phyloP scores from a whole-genome alignment of 2,888 invertebrate species.

The Galerucella nymphaeae region DNA sequence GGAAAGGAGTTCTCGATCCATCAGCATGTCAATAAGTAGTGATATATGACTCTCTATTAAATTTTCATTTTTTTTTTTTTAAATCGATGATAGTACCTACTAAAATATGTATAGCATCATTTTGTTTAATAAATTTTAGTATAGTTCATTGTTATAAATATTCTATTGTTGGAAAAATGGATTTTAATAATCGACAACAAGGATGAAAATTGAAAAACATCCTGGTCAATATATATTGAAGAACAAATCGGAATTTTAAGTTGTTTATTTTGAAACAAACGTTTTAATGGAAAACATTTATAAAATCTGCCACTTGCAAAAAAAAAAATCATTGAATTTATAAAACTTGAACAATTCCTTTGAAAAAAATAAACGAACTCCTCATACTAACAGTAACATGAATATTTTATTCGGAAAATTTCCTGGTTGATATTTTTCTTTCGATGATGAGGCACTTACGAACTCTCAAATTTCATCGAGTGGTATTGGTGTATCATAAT shows the following conservation, averaged over 20 bases:
- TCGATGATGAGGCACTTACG: background rate
- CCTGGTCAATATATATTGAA: too few species aligned
- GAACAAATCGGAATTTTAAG: too few species aligned
- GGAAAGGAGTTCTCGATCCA: conserved; percentile 25
- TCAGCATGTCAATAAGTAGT: conserved; percentile 29
- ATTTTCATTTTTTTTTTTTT: background rate
- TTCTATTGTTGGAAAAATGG: background rate
- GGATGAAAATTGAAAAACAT: too few species aligned
- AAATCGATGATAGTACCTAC: background rate
- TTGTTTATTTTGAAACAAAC: too few species aligned
- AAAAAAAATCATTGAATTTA: too few species aligned
- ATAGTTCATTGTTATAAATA: background rate
- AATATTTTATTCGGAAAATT: too few species aligned
- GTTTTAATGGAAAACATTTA: too few species aligned
- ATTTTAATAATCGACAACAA: background rate
- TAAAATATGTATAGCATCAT: background rate
- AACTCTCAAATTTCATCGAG: conserved; percentile 5
- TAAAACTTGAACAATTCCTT: too few species aligned
- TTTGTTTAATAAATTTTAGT: background rate
- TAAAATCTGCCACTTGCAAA: too few species aligned
- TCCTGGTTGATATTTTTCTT: background rate
- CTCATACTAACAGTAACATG: too few species aligned
- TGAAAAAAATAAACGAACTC: too few species aligned
- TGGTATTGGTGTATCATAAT: too few species aligned
- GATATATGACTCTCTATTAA: conserved; percentile 33